Conservation (phyloP, 2,113 vertebrate species). For the Ariopsis seemanni region DNA sequence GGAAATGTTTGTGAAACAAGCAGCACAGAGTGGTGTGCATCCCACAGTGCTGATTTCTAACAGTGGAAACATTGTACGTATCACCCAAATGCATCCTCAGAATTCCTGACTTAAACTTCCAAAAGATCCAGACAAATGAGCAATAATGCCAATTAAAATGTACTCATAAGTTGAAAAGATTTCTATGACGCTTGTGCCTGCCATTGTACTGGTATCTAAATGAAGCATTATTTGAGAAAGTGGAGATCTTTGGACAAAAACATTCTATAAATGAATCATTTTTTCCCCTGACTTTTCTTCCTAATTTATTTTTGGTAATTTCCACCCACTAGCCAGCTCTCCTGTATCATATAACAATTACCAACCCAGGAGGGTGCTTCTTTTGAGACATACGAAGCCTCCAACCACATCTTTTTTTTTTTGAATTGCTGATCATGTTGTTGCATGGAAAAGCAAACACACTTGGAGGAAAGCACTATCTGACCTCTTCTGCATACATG, state of each 20-base stretch:
- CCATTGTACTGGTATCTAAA: not conserved
- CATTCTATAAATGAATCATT: not conserved
- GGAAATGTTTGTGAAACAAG: slow-evolving; percentile 3
- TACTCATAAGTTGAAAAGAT: not conserved
- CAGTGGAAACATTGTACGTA: not conserved
- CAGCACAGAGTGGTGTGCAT: not conserved
- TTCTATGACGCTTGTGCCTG: not conserved
- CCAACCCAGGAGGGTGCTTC: too few relatives aligned
- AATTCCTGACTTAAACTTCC: not conserved
- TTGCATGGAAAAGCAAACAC: too few relatives aligned
- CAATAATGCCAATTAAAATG: not conserved
- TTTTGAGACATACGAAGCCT: too few relatives aligned
- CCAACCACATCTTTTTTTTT: too few relatives aligned
- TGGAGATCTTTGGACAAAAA: not conserved
- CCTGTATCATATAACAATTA: not conserved
- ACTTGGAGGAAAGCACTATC: too few relatives aligned
- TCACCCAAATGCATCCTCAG: not conserved
- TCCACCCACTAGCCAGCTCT: not conserved
- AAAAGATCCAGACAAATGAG: not conserved
- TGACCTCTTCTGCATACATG: too few relatives aligned
- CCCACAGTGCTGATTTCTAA: slow-evolving; percentile 16
- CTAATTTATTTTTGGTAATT: not conserved
- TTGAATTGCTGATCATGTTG: too few relatives aligned
- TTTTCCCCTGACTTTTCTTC: not conserved
- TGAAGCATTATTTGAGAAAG: not conserved